These are phyloP conservation scores for Drosophila miranda DNA, from an alignment of 1,140 invertebrate genomes.

Conservation along the genomic window DNA sequence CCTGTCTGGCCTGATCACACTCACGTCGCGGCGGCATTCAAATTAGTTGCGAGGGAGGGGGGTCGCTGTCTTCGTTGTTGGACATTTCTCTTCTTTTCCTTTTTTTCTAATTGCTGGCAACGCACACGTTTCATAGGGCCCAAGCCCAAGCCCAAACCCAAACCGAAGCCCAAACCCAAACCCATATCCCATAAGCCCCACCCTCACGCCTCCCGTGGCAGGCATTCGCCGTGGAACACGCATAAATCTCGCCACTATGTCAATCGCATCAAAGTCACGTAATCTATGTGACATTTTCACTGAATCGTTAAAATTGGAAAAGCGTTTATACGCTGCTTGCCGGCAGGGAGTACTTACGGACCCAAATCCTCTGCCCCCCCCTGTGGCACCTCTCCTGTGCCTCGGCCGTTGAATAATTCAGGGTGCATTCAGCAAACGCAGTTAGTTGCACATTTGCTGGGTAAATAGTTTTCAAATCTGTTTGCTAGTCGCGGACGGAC, in stretches of 20 bases:
- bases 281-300: conserved; percentile 81
- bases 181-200: conserved; percentile 18
- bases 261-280: conserved; percentile 80
- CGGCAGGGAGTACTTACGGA: too few species aligned
- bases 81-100: conserved; percentile 17
- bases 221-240: conserved; percentile 46
- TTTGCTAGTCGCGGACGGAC: conserved; percentile 5
- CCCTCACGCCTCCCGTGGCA: conserved; percentile 3
- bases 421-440: conserved; percentile 36
- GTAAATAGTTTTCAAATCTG: conserved; percentile 44
- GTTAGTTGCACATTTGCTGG: conserved; percentile 39
- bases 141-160: background rate
- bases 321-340: conserved; percentile 20
- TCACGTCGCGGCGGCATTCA: conserved; percentile 60
- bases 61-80: conserved; percentile 30
- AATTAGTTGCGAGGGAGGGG: conserved; percentile 64
- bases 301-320: conserved; percentile 75
- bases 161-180: too few species aligned
- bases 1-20: conserved; percentile 48
- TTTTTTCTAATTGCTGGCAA: conserved; percentile 64
- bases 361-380: too few species aligned
- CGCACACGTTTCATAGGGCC: conserved; percentile 54
- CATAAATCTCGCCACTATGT: conserved; percentile 80
- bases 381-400: background rate
- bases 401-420: conserved; percentile 28